Evolutionary conservation across 2,113 vertebrate species (phyloP), one percentile per base, ranked within the genome.

Genomic region (Tinamus guttatus): DNA sequence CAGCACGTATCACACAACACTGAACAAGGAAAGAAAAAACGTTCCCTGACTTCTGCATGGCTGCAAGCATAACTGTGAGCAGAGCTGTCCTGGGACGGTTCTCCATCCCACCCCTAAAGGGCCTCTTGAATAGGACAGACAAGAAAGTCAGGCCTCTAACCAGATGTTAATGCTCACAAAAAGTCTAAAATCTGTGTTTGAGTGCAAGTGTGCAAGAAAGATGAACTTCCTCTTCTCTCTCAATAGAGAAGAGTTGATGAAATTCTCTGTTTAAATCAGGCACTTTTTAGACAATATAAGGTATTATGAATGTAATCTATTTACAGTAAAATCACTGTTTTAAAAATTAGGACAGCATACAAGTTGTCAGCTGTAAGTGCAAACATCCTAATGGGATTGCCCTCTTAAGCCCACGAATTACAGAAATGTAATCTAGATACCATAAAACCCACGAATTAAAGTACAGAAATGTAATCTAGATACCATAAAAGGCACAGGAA

Each of bases 1-100:
- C 94, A 94, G 75, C 88, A 96, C 68, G 49, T 88, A 90, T 86
- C 92, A 92, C n/a, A 90, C 59, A 96, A 95, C 83, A 96, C 52
- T 87, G 74, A 81, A 59, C 87, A 93, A 89, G 90, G 83, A 93
- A 92, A 94, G 76, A 87, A 92, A 93, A 94, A 87, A 16, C 86
- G 69, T 88, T 88, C 94, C 90, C 94, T 92, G 77, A 90, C 92
- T 93, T 92, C 89, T 94, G 83, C 86, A 87, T 65, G 67, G 71
- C 49, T 69, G 71, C 62, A 76, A 62, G 40, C 36, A 92, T 24
- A 84, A n/a, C 27, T 74, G 81, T 84, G 90, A 94, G 60, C 73
- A 84, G 69, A 86, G 22, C 28, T 90, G 80, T 95, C 79, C 59
- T 52, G 47, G 87, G 62, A 64, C 25, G 15, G 24, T 27, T 78